A percentile compares a stretch with the other conserved stretches of the same genome.
Conservation (phyloP, 2,797 vertebrate species). For the Enteromius trimaculatus region DNA sequence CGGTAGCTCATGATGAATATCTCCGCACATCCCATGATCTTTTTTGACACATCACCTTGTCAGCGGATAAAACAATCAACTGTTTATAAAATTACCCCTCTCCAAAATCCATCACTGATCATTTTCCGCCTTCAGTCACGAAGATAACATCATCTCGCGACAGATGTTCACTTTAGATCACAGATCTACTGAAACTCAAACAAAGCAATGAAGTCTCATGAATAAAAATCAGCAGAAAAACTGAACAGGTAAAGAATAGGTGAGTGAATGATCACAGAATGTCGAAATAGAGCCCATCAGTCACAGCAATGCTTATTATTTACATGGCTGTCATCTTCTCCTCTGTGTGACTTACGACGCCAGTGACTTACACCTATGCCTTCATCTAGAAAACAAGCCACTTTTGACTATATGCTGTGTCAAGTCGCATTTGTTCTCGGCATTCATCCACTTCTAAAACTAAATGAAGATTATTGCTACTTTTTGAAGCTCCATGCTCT, state of each 20-base stretch:
- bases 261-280: conserved; percentile 31
- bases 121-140: conserved; percentile 11
- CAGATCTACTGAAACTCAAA: conserved; percentile 10
- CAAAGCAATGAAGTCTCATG: conserved; percentile 1
- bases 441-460: conserved; percentile 13
- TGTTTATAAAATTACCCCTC: conserved; percentile 39
- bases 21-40: conserved; percentile 22
- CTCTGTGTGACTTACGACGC: conserved; percentile 7
- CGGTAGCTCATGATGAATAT: not conserved
- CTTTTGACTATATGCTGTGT: not conserved
- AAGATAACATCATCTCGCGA: conserved; percentile 2
- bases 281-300: conserved; percentile 35
- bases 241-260: conserved; percentile 22
- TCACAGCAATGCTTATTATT: conserved; percentile 29
- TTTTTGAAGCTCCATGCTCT: not conserved
- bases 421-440: not conserved
- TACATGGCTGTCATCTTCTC: conserved; percentile 12
- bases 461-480: not conserved
- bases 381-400: not conserved
- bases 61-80: conserved; percentile 17
- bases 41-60: conserved; percentile 33
- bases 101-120: conserved; percentile 14
- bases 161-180: conserved; percentile 36
- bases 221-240: conserved; percentile 43
- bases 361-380: not conserved